A percentile compares a stretch with the other conserved stretches of the same genome.
phyloP scores from a whole-genome alignment of 2,797 vertebrate species.

The Anomalospiza imberbis region DNA sequence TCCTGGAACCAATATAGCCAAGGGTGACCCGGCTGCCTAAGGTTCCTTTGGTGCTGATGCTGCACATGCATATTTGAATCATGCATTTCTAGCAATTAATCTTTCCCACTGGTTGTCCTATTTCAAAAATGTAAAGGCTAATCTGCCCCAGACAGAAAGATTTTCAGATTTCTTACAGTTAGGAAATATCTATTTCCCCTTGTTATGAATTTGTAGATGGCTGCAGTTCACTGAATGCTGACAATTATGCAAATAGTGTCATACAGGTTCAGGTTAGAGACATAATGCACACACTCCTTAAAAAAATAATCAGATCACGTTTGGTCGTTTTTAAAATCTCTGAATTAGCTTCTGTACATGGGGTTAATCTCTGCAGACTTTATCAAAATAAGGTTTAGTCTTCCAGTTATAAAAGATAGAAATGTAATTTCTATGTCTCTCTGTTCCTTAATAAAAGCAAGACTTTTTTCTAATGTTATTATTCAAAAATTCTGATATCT shows the following conservation, averaged over 20 bases:
- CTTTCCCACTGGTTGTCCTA: not conserved
- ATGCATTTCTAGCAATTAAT: not conserved
- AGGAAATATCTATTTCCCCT: not conserved
- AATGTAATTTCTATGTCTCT: not conserved
- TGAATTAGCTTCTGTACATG: not conserved
- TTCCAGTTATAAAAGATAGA: not conserved
- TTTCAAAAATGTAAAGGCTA: not conserved
- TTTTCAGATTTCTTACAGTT: not conserved
- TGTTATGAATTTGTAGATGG: not conserved
- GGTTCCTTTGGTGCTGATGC: not conserved
- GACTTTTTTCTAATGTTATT: not conserved
- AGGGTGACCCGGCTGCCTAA: not conserved
- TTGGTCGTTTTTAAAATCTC: not conserved
- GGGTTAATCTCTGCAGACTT: not conserved
- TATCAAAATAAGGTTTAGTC: not conserved
- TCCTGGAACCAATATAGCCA: not conserved
- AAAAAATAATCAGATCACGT: not conserved
- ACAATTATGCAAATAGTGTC: not conserved
- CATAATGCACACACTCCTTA: not conserved
- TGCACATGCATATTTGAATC: not conserved
- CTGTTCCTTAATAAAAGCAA: not conserved
- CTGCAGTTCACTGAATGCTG: not conserved
- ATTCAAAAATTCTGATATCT: not conserved
- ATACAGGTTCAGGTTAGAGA: not conserved
- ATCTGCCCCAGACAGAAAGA: not conserved